phyloP scores from a whole-genome alignment of 2,888 invertebrate species.

The Diplolepis rosae region DNA sequence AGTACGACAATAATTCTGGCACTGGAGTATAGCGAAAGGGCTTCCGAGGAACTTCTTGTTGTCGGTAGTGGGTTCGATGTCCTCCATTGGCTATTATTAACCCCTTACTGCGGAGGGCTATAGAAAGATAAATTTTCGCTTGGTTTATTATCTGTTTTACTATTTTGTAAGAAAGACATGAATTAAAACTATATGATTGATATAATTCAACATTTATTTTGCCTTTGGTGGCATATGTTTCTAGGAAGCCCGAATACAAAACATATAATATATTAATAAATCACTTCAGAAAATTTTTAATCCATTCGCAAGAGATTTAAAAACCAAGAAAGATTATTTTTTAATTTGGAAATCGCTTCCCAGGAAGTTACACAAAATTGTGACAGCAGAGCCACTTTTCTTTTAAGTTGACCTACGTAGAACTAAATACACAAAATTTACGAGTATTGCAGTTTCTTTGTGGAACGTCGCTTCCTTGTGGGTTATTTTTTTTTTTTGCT shows the following conservation, averaged over 20 bases:
- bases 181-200: too few relatives aligned
- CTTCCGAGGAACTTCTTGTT: conserved; percentile 22
- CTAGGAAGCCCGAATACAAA: too few relatives aligned
- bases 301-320: too few relatives aligned
- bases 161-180: background rate
- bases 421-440: background rate
- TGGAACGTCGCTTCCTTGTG: background rate
- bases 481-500: background rate
- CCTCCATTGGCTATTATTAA: conserved; percentile 25
- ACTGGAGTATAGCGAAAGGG: conserved; percentile 17
- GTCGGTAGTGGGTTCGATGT: conserved; percentile 23
- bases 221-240: too few relatives aligned
- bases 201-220: too few relatives aligned
- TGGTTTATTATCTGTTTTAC: background rate
- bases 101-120: conserved; percentile 14
- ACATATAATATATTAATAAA: too few relatives aligned
- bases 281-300: too few relatives aligned
- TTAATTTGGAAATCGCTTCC: background rate
- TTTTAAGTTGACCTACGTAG: background rate
- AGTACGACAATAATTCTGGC: background rate
- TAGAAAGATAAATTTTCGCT: conserved; percentile 24
- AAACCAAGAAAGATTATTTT: too few relatives aligned
- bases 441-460: conserved; percentile 5
- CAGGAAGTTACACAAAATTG: too few relatives aligned
- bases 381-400: background rate